These are phyloP conservation scores for Orthosia cruda DNA, from an alignment of 2,888 invertebrate genomes.

Conservation along the genomic window DNA sequence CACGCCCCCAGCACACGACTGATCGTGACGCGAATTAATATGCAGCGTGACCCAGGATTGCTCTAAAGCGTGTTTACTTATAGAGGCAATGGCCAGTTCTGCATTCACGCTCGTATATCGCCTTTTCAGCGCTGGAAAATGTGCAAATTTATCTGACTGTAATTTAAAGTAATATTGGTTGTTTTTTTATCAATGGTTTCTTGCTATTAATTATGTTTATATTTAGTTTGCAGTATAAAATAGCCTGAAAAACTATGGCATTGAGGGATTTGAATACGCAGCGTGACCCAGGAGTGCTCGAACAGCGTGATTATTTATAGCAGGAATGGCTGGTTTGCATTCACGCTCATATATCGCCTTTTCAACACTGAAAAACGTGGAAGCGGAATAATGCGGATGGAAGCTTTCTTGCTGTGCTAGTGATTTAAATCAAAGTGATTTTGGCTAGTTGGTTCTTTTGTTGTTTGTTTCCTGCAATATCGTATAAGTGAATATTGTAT, in stretches of 20 bases:
- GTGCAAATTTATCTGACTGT: background rate
- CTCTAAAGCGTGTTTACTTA: slow-evolving; percentile 53
- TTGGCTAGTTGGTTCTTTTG: no score
- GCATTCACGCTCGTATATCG: slow-evolving; percentile 1
- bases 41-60: slow-evolving; percentile 41
- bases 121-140: background rate
- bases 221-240: background rate
- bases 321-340: no score
- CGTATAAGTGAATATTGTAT: no score
- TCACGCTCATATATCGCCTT: no score
- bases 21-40: slow-evolving; percentile 68
- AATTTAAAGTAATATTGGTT: background rate
- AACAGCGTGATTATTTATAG: no score
- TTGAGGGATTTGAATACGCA: background rate
- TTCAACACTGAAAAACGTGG: no score
- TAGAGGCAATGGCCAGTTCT: slow-evolving; percentile 17
- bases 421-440: no score
- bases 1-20: slow-evolving; percentile 45
- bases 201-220: background rate
- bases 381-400: no score
- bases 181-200: background rate
- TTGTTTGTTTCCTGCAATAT: no score
- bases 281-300: no score
- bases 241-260: background rate
- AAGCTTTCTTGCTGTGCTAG: no score